Conservation (phyloP, 2,797 vertebrate genomes). For the Triplophysa yarkandensis region DNA sequence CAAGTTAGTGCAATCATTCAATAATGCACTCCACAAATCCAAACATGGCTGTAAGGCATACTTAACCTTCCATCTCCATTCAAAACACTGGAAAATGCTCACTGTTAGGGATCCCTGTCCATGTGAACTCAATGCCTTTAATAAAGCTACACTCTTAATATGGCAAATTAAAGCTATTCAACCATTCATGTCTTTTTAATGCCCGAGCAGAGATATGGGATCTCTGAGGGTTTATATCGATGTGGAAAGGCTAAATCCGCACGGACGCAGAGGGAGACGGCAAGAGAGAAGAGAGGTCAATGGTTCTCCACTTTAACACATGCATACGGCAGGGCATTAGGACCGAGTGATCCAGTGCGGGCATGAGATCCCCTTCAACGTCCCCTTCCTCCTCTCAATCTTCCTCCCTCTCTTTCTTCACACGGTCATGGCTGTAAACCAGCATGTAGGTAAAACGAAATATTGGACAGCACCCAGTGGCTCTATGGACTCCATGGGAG, state of each 20-base stretch:
- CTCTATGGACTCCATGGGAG: slow-evolving; percentile 26
- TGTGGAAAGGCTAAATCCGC: slow-evolving; percentile 60
- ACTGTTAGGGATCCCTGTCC: slow-evolving; percentile 49
- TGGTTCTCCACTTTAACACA: slow-evolving; percentile 36
- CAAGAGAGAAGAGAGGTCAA: slow-evolving; percentile 41
- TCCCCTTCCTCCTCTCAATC: slow-evolving; percentile 7
- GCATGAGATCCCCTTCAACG: neutral
- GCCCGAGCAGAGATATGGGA: slow-evolving; percentile 58
- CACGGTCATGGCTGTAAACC: slow-evolving; percentile 23
- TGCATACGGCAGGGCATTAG: slow-evolving; percentile 16
- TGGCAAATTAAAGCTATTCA: slow-evolving; percentile 59
- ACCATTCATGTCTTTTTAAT: slow-evolving; percentile 68
- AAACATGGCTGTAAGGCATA: neutral
- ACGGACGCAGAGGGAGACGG: slow-evolving; percentile 38
- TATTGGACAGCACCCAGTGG: slow-evolving; percentile 18
- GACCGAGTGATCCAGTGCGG: neutral
- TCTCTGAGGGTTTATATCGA: slow-evolving; percentile 66
- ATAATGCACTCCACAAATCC: too few relatives aligned
- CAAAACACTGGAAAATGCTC: slow-evolving; percentile 37
- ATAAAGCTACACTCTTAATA: slow-evolving; percentile 67
- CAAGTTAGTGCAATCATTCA: neutral
- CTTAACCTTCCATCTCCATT: neutral
- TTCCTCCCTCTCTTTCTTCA: slow-evolving; percentile 18
- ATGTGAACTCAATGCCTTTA: slow-evolving; percentile 64
- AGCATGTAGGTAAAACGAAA: slow-evolving; percentile 21